Base-by-base conservation (phyloP, 1,140 invertebrate genomes). In the Drosophila lacertosa region DNA sequence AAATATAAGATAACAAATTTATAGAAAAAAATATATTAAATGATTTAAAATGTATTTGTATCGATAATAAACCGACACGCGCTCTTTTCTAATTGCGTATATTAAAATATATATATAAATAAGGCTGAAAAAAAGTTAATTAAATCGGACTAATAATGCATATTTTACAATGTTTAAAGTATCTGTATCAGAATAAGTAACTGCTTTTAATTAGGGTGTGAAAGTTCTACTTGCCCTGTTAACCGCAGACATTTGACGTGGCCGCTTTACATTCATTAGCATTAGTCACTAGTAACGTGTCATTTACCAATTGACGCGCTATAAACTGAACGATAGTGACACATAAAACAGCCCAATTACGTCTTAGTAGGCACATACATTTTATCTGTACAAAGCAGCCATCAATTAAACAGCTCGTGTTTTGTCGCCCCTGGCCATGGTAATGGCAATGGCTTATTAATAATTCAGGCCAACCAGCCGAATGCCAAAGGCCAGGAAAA, bases 401-500 rank as follows among this genome's bases (percentile, higher is more conserved):
- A 73, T 73, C 69, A 73, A 73, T 73, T 73, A 67, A 50, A 42
- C 51, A 40, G 33, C 37, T 54, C 50, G 59, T 29, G 51, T 26
- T 50, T 10, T 20, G 13, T 24, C 13, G 26, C 13, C 9, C 7
- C 7, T 7, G 58, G 48, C 57, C 5, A 26, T 16, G 48, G 42
- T 20, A 63, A 60, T 51, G 48, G 39, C 40, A 51, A 81, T 47
- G 62, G 63, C 63, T 75, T 75, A 89, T 86, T 86, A 78, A 76
- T 86, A 82, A 89, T 86, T 74, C 78, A 82, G 66, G 53, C 51
- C 81, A 60, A 45, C 69, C 60, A 64, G 26, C 5, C 37, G 24
- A 16, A 7, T 50, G 55, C 37, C 20, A 44, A 44, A 59, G 13
- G 18, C 15, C 48, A 54, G 24, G 20, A 10, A 2, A 10, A 44